phyloP scores from a whole-genome alignment of 2,113 vertebrate species.

The Romanogobio albipinnatus region DNA sequence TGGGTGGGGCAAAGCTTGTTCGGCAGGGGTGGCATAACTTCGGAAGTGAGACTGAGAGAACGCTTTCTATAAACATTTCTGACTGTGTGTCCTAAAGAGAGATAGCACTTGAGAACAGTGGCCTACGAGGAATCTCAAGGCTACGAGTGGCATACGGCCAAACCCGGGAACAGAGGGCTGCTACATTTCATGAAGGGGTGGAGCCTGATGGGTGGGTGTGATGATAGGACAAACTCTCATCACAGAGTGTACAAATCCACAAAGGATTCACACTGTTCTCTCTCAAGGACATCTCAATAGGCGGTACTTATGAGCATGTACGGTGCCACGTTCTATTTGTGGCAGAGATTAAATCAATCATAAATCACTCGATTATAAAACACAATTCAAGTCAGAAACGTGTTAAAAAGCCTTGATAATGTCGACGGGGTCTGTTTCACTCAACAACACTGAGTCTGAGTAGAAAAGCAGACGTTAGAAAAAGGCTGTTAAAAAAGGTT shows the following conservation, averaged over 20 bases:
- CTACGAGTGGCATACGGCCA: conserved; percentile 40
- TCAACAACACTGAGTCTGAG: conserved; percentile 5
- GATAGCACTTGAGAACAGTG: conserved; percentile 52
- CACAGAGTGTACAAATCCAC: conserved; percentile 27
- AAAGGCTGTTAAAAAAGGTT: conserved; percentile 55
- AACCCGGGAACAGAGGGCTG: conserved; percentile 37
- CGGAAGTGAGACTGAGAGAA: conserved; percentile 26
- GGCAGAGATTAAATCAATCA: background rate
- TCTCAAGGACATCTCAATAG: conserved; percentile 30
- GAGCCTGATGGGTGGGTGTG: background rate
- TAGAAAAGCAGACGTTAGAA: conserved; percentile 44
- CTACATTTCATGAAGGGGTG: conserved; percentile 40
- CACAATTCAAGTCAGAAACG: background rate
- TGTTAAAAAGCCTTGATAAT: conserved; percentile 22
- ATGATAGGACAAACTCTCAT: conserved; percentile 33
- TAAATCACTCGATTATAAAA: background rate
- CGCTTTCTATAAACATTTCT: conserved; percentile 56
- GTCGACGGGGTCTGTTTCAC: background rate
- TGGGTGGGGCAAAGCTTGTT: conserved; percentile 32
- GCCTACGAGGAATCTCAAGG: conserved; percentile 53
- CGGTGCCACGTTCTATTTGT: background rate
- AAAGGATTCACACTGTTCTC: conserved; percentile 35
- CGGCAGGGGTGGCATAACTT: conserved; percentile 16
- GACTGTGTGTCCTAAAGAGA: conserved; percentile 39
- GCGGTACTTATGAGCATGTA: background rate